These are phyloP conservation scores for Ectobius pallidus DNA, from an alignment of 2,888 invertebrate species.

Conservation along the genomic window DNA sequence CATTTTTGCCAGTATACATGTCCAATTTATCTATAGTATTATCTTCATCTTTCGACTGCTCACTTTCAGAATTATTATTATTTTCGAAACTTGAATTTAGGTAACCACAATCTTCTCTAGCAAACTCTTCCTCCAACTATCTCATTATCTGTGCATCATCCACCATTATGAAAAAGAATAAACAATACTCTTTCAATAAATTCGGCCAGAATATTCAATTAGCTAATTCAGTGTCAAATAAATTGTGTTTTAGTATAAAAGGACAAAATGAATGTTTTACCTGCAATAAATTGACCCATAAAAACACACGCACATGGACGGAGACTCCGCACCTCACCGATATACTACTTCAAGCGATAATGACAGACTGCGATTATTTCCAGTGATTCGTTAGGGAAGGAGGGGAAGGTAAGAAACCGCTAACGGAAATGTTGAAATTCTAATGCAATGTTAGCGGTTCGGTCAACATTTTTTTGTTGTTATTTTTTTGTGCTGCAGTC, in stretches of 20 bases:
- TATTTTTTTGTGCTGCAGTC: not conserved
- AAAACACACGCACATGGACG: not conserved
- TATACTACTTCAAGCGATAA: not conserved
- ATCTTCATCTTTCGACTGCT: not conserved
- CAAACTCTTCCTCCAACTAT: not conserved
- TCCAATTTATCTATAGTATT: not conserved
- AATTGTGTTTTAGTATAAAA: not conserved
- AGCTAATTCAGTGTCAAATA: not conserved
- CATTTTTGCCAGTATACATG: constrained; percentile 5
- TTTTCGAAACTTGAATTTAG: not conserved
- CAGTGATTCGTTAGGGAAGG: not conserved
- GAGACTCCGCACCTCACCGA: not conserved
- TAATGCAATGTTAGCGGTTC: not conserved
- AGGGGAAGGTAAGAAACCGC: not conserved
- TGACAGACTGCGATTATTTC: not conserved
- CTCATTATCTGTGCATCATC: too few relatives aligned
- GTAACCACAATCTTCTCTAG: not conserved
- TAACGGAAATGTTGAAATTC: not conserved
- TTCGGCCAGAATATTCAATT: not conserved
- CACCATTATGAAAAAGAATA: not conserved
- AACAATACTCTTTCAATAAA: not conserved
- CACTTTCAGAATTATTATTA: too few relatives aligned
- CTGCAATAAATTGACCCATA: not conserved
- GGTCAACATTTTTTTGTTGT: not conserved
- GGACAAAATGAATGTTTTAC: not conserved